These are phyloP conservation scores for Adrianichthys oophorus DNA, from an alignment of 2,797 vertebrate species.

Conservation along the genomic window DNA sequence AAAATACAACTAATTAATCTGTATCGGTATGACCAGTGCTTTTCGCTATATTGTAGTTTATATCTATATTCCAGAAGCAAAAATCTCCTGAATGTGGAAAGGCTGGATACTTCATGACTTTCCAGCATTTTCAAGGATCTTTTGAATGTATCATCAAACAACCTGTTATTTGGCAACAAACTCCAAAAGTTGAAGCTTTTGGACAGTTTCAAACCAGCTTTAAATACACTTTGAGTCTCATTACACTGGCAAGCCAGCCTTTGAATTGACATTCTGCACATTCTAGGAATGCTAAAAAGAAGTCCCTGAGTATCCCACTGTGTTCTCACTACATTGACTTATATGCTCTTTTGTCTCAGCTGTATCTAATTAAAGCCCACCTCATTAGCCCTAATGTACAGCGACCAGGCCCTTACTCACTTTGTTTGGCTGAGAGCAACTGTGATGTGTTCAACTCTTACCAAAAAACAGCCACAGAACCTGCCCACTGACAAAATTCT, in stretches of 20 bases:
- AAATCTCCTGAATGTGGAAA: constrained; percentile 1
- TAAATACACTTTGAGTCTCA: constrained; percentile 9
- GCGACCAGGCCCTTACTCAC: constrained; percentile 14
- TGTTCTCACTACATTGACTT: constrained; percentile 28
- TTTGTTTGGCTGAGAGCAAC: constrained; percentile 9
- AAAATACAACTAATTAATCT: no score
- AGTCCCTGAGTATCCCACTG: constrained; percentile 25
- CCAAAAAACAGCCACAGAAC: constrained; percentile 1
- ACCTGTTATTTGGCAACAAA: constrained; percentile 20
- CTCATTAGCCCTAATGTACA: constrained; percentile 45
- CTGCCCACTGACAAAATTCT: background rate
- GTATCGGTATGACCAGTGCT: no score
- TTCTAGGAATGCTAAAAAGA: constrained; percentile 18
- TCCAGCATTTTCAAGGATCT: constrained; percentile 23
- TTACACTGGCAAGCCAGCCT: constrained; percentile 15
- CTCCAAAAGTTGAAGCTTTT: constrained; percentile 18
- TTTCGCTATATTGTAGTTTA: no score
- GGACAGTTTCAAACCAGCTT: background rate
- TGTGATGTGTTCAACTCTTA: constrained; percentile 1
- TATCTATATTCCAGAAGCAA: background rate
- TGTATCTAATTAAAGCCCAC: constrained; percentile 48
- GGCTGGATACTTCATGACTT: constrained; percentile 17
- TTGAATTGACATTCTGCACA: constrained; percentile 27
- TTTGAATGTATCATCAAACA: constrained; percentile 41
- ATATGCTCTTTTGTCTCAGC: constrained; percentile 35